Percentiles rank a stretch among this genome's conserved stretches.
Evolutionary conservation across 1,140 invertebrate genomes (phyloP).

Genomic region (Drosophila tristis): DNA sequence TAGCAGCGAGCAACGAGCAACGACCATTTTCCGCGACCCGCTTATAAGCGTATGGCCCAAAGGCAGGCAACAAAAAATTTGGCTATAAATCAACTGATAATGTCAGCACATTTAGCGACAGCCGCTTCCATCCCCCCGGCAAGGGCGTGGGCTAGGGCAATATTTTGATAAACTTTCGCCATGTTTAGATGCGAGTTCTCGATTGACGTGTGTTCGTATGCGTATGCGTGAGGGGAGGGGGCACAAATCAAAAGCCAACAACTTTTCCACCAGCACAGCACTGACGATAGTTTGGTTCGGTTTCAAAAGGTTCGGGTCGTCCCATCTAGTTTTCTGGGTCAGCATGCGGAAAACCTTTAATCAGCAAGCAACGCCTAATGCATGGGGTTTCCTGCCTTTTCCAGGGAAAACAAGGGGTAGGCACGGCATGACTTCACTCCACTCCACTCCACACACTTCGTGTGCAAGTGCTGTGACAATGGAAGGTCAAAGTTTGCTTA

Average conservation of each 20-base stretch:
- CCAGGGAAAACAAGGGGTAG: constrained; percentile 9
- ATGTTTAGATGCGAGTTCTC: constrained; percentile 28
- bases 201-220: constrained; percentile 11
- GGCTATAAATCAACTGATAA: constrained; percentile 81
- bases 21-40: constrained; percentile 33
- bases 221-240: background rate
- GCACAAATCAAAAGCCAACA: constrained; percentile 36
- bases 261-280: constrained; percentile 7
- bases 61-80: constrained; percentile 67
- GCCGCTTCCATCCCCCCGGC: constrained; percentile 1
- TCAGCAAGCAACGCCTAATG: constrained; percentile 38
- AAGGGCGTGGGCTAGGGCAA: background rate
- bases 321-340: constrained; percentile 31
- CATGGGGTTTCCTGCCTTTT: constrained; percentile 32
- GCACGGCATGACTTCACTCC: background rate
- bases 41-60: constrained; percentile 44
- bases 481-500: constrained; percentile 43
- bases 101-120: constrained; percentile 71
- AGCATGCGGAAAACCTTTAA: constrained; percentile 51
- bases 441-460: constrained; percentile 6
- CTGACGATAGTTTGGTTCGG: constrained; percentile 10
- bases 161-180: constrained; percentile 49
- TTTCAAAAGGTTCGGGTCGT: background rate
- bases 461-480: constrained; percentile 41
- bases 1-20: constrained; percentile 17